These are phyloP conservation scores for Microctenopoma lineatum DNA, from an alignment of 2,797 vertebrate species.

Conservation along the genomic window DNA sequence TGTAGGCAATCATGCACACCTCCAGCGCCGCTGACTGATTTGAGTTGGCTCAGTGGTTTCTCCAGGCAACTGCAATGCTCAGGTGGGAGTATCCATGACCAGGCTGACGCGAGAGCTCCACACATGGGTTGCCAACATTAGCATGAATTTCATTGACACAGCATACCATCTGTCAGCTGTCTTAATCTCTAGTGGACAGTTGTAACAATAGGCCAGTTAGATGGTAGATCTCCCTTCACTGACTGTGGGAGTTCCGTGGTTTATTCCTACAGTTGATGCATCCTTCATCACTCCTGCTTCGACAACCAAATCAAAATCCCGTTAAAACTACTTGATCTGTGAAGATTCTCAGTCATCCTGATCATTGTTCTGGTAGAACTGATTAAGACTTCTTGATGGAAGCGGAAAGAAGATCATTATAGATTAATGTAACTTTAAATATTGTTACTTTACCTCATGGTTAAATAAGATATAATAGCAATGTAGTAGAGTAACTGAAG, in stretches of 20 bases:
- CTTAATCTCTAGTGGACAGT: slow-evolving; percentile 75
- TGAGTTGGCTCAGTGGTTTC: slow-evolving; percentile 13
- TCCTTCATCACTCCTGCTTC: slow-evolving; percentile 46
- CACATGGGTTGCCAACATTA: slow-evolving; percentile 60
- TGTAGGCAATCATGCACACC: slow-evolving; percentile 33
- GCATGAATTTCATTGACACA: slow-evolving; percentile 67
- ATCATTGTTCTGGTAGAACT: no score
- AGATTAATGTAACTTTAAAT: background rate
- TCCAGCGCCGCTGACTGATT: slow-evolving; percentile 25
- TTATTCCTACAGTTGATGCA: slow-evolving; percentile 76
- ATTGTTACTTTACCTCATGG: slow-evolving; percentile 3
- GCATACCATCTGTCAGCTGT: slow-evolving; percentile 69
- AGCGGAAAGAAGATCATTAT: no score
- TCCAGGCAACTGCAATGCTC: slow-evolving; percentile 48
- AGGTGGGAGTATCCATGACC: slow-evolving; percentile 58
- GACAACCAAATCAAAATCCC: slow-evolving; percentile 25
- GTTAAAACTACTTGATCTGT: slow-evolving; percentile 6
- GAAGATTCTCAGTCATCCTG: no score
- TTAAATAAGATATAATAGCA: slow-evolving; percentile 10
- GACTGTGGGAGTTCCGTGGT: slow-evolving; percentile 22
- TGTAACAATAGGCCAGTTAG: slow-evolving; percentile 72
- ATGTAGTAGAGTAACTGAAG: background rate
- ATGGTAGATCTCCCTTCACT: slow-evolving; percentile 40
- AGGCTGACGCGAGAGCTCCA: slow-evolving; percentile 12
- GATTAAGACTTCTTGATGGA: no score